phyloP scores from a whole-genome alignment of 1,140 invertebrate genomes.

The Melanaphis sacchari region DNA sequence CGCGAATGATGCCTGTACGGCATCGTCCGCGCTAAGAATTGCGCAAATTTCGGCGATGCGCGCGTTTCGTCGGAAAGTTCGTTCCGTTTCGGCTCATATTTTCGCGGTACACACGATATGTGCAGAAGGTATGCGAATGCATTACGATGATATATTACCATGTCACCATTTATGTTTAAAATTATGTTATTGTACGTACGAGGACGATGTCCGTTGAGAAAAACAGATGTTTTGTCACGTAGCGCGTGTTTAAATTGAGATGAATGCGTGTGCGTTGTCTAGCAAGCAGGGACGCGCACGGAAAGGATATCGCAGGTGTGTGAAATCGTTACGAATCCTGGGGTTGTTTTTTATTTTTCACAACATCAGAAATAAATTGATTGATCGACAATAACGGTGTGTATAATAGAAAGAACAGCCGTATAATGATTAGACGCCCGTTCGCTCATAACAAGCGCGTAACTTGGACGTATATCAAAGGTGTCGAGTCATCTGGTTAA shows the following conservation, averaged over 20 bases:
- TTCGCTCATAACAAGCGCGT: not conserved
- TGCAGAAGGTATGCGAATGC: not conserved
- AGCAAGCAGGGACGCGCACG: not conserved
- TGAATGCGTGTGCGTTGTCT: not conserved
- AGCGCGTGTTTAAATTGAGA: not conserved
- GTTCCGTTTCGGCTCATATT: not conserved
- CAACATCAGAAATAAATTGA: not conserved
- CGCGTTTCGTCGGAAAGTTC: not conserved
- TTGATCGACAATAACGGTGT: slow-evolving; percentile 48
- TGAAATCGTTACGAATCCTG: not conserved
- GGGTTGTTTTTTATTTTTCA: slow-evolving; percentile 29
- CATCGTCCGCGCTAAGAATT: no score
- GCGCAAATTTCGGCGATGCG: no score
- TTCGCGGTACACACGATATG: not conserved
- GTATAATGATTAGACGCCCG: slow-evolving; percentile 21
- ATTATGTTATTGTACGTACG: not conserved
- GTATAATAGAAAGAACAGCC: not conserved
- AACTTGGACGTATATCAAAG: slow-evolving; percentile 22
- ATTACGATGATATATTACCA: not conserved
- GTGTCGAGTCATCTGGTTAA: slow-evolving; percentile 51
- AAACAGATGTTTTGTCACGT: slow-evolving; percentile 51
- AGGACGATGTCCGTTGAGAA: not conserved
- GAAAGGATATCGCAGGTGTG: slow-evolving; percentile 26
- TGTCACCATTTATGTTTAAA: not conserved
- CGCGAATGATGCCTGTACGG: no score